These are phyloP conservation scores for Peromyscus maniculatus DNA, from an alignment of 2,113 vertebrate species.

Conservation along the genomic window DNA sequence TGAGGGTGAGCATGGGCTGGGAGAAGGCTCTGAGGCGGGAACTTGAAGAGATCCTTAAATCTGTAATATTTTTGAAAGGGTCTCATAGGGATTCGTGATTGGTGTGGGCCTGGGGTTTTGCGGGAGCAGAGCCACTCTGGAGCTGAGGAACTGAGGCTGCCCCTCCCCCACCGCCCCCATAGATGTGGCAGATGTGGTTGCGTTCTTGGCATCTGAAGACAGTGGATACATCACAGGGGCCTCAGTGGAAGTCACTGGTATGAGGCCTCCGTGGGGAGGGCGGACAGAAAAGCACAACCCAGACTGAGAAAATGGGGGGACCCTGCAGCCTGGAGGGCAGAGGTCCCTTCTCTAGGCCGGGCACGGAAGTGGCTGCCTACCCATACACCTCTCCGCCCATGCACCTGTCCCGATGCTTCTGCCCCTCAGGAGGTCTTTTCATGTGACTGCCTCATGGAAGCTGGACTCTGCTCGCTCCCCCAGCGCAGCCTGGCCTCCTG, in stretches of 20 bases:
- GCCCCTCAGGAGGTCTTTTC: slow-evolving; percentile 81
- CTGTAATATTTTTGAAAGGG: background rate
- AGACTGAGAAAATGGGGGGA: background rate
- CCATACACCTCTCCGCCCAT: slow-evolving; percentile 19
- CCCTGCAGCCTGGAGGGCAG: slow-evolving; percentile 49
- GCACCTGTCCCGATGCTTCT: slow-evolving; percentile 71
- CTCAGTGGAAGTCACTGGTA: slow-evolving; percentile 93
- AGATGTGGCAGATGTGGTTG: slow-evolving; percentile 94
- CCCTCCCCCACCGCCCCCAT: background rate
- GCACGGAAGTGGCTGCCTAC: background rate
- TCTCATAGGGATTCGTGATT: background rate
- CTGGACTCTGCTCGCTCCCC: slow-evolving; percentile 67
- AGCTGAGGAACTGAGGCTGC: background rate
- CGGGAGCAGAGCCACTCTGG: background rate
- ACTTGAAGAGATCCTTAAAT: background rate
- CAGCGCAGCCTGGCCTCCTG: slow-evolving; percentile 62
- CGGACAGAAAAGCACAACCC: slow-evolving; percentile 22
- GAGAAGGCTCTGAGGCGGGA: background rate
- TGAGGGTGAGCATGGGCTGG: slow-evolving; percentile 86
- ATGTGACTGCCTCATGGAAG: slow-evolving; percentile 75
- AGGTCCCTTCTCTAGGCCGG: slow-evolving; percentile 10
- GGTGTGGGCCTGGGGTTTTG: background rate
- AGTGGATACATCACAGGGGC: slow-evolving; percentile 93
- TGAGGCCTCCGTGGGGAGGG: background rate
- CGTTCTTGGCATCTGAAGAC: slow-evolving; percentile 93